Base-by-base conservation (phyloP, 2,797 vertebrate genomes). In the Tolypeutes matacus region DNA sequence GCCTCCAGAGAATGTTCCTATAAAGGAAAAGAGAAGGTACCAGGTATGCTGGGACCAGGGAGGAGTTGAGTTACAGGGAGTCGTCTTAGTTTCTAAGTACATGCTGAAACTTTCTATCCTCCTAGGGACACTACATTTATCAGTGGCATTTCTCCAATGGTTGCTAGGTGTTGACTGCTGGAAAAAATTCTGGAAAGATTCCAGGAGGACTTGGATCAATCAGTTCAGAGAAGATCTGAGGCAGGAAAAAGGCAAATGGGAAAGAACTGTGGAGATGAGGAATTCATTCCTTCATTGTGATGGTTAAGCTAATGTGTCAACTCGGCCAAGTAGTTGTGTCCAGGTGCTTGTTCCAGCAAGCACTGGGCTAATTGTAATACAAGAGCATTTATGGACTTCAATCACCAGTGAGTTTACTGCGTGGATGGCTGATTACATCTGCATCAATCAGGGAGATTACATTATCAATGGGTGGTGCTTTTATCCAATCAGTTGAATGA, bases 151-250 rank as follows among this genome's bases (percentile, higher is more conserved):
- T 39, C 60, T 58, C 13, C n/a, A 39, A 14, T 60, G 36, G 18
- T 31, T 60, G 12, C 13, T 80, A 75, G 53, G 62, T 29, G 27
- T 29, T 31, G 51, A 18, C 36, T 69, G 9, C 9, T 80, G 91
- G 53, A 81, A 94, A 72, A 72, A 21, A 58, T 53, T 89, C 53
- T 62, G 31, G 72, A 36, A 72, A 93, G 15, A 53, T 67, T 93
- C 46, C 83, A 51, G 76, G 72, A 25, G 75, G 29, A 62, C 73
- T 81, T 72, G 58, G 49, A 60, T 81, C 42, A 1, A 69, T 81
- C 42, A 1, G 73, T 81, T 80, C 56, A 77, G 64, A 65, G 78
- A 94, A 53, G 72, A 72, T 65, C 58, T 78, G 3, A 88, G 65
- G 21, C 70, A 62, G 36, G 65, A 73, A 56, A 51, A 39, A 56